phyloP scores from a whole-genome alignment of 2,888 invertebrate genomes.

The Perizoma flavofasciatum region DNA sequence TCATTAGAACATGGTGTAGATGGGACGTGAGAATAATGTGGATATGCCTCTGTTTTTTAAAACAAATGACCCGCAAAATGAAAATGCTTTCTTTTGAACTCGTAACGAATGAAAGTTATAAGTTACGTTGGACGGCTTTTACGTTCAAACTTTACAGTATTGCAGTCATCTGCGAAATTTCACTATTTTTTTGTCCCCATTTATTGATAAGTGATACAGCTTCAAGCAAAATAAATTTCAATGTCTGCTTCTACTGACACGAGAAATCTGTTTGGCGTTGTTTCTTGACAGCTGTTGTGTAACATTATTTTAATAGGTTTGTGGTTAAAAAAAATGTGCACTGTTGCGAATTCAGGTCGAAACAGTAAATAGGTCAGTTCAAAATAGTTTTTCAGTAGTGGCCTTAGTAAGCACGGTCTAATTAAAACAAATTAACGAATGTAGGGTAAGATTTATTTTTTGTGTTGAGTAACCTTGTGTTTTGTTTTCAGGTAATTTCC shows the following conservation, averaged over 20 bases:
- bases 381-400: conserved; percentile 69
- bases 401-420: conserved; percentile 75
- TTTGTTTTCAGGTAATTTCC: conserved; percentile 71
- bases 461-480: conserved; percentile 54
- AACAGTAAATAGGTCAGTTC: conserved; percentile 71
- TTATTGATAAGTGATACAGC: conserved; percentile 52
- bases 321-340: conserved; percentile 64
- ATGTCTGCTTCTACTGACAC: conserved; percentile 58
- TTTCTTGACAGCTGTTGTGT: conserved; percentile 75
- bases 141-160: conserved; percentile 20
- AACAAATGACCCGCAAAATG: conserved; percentile 17
- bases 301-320: conserved; percentile 68
- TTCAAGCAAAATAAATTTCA: conserved; percentile 61
- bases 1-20: conserved; percentile 67
- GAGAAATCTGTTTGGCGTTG: conserved; percentile 58
- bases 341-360: conserved; percentile 76
- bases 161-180: conserved; percentile 31
- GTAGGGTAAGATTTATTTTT: conserved; percentile 49
- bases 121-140: conserved; percentile 18
- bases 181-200: conserved; percentile 33
- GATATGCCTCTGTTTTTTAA: conserved; percentile 37
- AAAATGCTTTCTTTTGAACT: conserved; percentile 25
- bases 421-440: conserved; percentile 66
- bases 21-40: conserved; percentile 49
- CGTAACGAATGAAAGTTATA: conserved; percentile 31